These are phyloP conservation scores for Eciton burchellii DNA, from an alignment of 1,140 invertebrate species.

Conservation along the genomic window DNA sequence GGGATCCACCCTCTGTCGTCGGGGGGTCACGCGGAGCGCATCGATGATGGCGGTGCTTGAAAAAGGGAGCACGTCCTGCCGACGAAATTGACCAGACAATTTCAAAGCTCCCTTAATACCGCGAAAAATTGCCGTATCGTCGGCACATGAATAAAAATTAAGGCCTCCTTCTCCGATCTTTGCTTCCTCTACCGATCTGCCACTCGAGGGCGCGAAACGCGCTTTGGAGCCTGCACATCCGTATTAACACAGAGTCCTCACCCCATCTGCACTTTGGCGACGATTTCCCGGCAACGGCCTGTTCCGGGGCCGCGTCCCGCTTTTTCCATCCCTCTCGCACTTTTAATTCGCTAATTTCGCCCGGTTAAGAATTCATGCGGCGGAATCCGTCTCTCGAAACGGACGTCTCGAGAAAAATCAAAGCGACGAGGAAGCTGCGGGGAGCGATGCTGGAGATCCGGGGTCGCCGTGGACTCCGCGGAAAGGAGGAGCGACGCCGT, in stretches of 20 bases:
- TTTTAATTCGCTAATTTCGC: conserved; percentile 86
- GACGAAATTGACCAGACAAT: conserved; percentile 85
- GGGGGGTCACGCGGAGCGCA: neutral
- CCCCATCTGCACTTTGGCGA: conserved; percentile 39
- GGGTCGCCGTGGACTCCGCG: conserved; percentile 46
- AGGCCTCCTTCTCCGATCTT: conserved; percentile 58
- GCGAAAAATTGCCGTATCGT: conserved; percentile 85
- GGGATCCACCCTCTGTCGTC: neutral
- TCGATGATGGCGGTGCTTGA: conserved; percentile 76
- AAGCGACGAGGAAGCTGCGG: conserved; percentile 79
- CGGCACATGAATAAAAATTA: conserved; percentile 86
- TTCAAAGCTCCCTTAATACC: conserved; percentile 85
- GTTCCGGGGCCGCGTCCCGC: conserved; percentile 22
- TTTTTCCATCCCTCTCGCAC: conserved; percentile 70
- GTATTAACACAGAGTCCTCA: conserved; percentile 64
- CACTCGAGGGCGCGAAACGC: conserved; percentile 7
- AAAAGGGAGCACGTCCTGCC: conserved; percentile 84
- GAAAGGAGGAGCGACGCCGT: conserved; percentile 67
- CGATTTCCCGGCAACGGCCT: conserved; percentile 29
- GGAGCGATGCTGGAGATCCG: neutral
- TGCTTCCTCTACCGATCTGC: conserved; percentile 53
- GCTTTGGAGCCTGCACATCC: conserved; percentile 63
- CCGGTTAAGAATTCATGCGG: conserved; percentile 85
- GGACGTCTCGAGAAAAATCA: conserved; percentile 85
- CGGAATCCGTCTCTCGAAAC: conserved; percentile 78